Base-by-base conservation (phyloP, 92 coral and sea anemone species). In the Virgularia gustaviana region DNA sequence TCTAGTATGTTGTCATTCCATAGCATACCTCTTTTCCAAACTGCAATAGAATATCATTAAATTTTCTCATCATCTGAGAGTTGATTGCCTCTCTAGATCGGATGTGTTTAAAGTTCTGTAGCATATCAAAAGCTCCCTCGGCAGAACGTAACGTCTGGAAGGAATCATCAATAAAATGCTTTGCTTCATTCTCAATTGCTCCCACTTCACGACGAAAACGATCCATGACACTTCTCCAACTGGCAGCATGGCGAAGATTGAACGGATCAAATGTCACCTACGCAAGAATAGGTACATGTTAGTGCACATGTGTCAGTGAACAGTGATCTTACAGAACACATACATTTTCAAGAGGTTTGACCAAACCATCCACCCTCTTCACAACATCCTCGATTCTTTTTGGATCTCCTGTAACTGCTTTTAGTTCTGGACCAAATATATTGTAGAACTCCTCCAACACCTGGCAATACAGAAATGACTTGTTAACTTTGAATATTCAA, bases 51-150 rank as follows among this genome's bases (percentile, higher is more conserved):
- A 92, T 92, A 64, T 92, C 98, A 60, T 92, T 92, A 63, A 92
- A 92, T 72, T 92, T 92, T 83, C 90, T 92, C 98, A 92, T 92
- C 98, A 92, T 92, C 73, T 92, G 98, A 7, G 98, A 92, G 78
- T 92, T 92, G 63, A 92, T 92, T 22, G 98, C 91, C 34, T 92
- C 98, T 34, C 98, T 83, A 29, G 98, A 92, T 49, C 98, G 86
- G 39, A 92, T 92, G 77, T 92, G 98, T 71, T 91, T 83, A 71
- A 92, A 92, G 77, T 92, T 92, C 57, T 89, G 78, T 73, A 92
- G 82, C 98, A 92, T 92, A 63, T 92, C 98, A 85, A 92, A 92
- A 30, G 98, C 98, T 23, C 98, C 98, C 77, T 92, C 98, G 4
- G 98, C 98, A 30, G 98, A 92, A 36, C 98, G 83, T 34, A 92